A percentile compares a stretch with the other conserved stretches of the same genome.
Conservation (phyloP, 2,888 invertebrate genomes). For the Leucoma salicis region DNA sequence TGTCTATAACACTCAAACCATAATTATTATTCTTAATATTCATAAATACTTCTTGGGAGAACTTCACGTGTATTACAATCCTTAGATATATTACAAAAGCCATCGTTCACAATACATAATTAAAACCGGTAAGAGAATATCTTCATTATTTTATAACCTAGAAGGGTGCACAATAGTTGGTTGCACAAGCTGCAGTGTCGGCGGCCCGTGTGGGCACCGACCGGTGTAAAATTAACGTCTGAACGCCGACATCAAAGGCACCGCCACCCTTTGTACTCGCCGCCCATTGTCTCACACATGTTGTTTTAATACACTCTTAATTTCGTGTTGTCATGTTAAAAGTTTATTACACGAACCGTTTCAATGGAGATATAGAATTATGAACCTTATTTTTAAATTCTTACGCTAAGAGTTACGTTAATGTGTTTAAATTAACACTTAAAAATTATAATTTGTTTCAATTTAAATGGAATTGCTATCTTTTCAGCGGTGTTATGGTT, state of each 20-base stretch:
- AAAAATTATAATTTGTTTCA: not conserved
- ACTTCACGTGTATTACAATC: no score
- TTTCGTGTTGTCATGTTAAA: slow-evolving; percentile 76
- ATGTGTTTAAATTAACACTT: slow-evolving; percentile 10
- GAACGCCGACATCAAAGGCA: slow-evolving; percentile 58
- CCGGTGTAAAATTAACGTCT: slow-evolving; percentile 66
- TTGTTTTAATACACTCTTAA: slow-evolving; percentile 70
- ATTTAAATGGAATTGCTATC: not conserved
- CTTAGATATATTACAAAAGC: no score
- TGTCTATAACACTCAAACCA: no score
- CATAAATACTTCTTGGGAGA: no score
- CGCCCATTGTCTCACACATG: slow-evolving; percentile 75
- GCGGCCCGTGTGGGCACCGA: slow-evolving; percentile 35
- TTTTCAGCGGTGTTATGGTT: slow-evolving; percentile 3
- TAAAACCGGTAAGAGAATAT: not conserved
- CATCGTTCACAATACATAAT: no score
- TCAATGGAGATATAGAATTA: slow-evolving; percentile 20
- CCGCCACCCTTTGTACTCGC: slow-evolving; percentile 64
- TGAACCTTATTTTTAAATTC: slow-evolving; percentile 26
- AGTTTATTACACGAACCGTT: slow-evolving; percentile 58
- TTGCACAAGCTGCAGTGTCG: slow-evolving; percentile 19
- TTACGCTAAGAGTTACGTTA: slow-evolving; percentile 15
- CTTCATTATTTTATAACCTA: slow-evolving; percentile 10
- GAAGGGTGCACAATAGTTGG: slow-evolving; percentile 35
- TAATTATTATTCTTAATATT: no score